Conservation (phyloP, 2,797 vertebrate species). For the Fringilla coelebs region DNA sequence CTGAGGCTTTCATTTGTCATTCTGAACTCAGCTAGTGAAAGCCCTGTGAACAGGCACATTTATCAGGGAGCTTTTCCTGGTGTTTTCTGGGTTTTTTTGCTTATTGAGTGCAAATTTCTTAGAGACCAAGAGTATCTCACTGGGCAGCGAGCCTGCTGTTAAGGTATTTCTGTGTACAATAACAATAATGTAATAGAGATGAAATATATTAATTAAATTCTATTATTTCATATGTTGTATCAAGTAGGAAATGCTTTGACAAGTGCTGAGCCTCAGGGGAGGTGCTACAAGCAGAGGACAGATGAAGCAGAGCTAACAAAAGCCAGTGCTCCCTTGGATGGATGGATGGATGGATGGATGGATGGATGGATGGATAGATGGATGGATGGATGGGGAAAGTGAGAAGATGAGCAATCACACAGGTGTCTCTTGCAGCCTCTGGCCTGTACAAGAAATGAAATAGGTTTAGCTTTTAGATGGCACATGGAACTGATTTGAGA, state of each 20-base stretch:
- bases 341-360: too few species aligned
- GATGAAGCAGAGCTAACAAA: not conserved
- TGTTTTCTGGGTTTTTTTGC: not conserved
- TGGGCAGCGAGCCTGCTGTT: not conserved
- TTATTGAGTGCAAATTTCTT: not conserved
- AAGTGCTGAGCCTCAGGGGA: not conserved
- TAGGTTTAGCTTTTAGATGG: not conserved
- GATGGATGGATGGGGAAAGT: not conserved
- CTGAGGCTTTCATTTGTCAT: slow-evolving; percentile 47
- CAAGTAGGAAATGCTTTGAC: not conserved
- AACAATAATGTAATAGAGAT: not conserved
- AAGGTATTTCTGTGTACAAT: not conserved
- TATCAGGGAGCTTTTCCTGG: not conserved
- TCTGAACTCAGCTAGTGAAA: not conserved
- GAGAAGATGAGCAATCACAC: not conserved
- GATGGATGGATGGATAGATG: not conserved
- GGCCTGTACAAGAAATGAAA: not conserved
- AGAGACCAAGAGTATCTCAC: not conserved
- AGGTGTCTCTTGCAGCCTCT: not conserved
- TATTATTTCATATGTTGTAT: not conserved
- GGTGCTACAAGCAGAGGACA: not conserved
- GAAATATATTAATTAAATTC: not conserved
- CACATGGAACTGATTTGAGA: not conserved
- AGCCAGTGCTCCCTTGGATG: not conserved
- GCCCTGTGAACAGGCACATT: slow-evolving; percentile 6